Conservation (phyloP, 2,797 vertebrate genomes). For the Anabacerthia variegaticeps region DNA sequence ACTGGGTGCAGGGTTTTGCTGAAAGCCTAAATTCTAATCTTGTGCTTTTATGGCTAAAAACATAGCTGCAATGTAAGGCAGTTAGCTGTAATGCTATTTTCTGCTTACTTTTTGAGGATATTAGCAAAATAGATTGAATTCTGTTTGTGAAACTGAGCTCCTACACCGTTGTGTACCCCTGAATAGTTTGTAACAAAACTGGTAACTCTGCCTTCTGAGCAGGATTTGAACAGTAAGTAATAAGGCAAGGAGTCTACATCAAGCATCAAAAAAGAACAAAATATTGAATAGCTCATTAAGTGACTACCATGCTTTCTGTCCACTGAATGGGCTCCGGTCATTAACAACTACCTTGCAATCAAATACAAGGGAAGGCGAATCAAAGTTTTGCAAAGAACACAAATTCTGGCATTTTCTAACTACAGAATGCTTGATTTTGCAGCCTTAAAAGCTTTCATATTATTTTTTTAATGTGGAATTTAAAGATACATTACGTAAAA, state of each 20-base stretch:
- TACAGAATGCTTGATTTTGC: neutral
- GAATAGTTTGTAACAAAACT: neutral
- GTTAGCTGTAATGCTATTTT: neutral
- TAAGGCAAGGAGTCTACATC: neutral
- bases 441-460: neutral
- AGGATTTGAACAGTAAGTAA: neutral
- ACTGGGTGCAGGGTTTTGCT: neutral
- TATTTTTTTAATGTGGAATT: neutral
- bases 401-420: neutral
- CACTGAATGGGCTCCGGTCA: neutral
- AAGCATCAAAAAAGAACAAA: neutral
- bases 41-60: constrained; percentile 12
- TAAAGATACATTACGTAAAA: neutral
- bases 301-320: neutral
- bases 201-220: neutral
- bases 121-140: neutral
- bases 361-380: neutral
- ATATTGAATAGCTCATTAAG: neutral
- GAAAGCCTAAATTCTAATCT: neutral
- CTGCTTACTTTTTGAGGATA: neutral
- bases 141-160: neutral
- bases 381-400: neutral
- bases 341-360: neutral
- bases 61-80: neutral
- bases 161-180: neutral